phyloP scores from a whole-genome alignment of 2,113 vertebrate species.

The Bubo bubo region DNA sequence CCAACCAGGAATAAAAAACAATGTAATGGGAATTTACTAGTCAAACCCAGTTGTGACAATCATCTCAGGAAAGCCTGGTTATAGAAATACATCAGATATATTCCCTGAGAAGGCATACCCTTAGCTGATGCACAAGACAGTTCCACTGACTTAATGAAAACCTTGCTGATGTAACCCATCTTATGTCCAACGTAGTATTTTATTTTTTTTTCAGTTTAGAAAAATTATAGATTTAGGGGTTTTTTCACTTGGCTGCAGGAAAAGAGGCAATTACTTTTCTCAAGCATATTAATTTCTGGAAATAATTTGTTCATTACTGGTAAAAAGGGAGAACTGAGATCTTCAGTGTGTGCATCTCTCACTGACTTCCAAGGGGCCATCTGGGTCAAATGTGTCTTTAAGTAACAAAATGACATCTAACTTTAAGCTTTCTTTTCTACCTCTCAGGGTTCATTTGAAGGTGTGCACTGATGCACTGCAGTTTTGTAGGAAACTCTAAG shows the following conservation, averaged over 20 bases:
- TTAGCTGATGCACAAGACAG: neutral
- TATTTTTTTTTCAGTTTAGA: neutral
- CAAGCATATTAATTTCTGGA: neutral
- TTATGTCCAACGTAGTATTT: neutral
- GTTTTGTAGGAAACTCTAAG: constrained; percentile 19
- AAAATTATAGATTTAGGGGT: neutral
- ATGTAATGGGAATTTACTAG: neutral
- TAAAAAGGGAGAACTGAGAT: neutral
- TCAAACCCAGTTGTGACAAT: neutral
- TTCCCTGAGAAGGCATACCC: neutral
- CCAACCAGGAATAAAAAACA: neutral
- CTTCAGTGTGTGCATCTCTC: neutral
- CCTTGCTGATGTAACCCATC: neutral
- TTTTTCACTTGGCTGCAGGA: neutral
- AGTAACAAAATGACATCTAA: neutral
- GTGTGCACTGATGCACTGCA: constrained; percentile 27
- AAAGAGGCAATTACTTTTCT: neutral
- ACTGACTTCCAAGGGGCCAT: neutral
- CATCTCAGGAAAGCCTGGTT: neutral
- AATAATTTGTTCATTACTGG: neutral
- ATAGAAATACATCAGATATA: neutral
- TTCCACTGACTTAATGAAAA: neutral
- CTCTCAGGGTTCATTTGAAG: constrained; percentile 22
- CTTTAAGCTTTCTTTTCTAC: neutral
- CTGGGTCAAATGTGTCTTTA: neutral